Percentiles rank a stretch among this genome's conserved stretches.
phyloP scores from a whole-genome alignment of 1,140 invertebrate species.

The Aphis gossypii region DNA sequence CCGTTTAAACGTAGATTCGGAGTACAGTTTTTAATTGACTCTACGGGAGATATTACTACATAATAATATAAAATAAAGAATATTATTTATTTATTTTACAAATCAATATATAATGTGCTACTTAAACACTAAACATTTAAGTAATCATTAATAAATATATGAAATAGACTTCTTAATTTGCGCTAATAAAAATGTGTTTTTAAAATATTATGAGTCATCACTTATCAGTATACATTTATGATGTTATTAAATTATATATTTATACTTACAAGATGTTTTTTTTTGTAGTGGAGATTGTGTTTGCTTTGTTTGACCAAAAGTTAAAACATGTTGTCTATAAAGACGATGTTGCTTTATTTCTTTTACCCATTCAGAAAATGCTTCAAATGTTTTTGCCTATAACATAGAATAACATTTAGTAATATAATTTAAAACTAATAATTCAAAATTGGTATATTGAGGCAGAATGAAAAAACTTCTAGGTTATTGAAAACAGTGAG shows the following conservation, averaged over 20 bases:
- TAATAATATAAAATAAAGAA: background rate
- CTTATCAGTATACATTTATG: background rate
- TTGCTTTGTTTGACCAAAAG: slow-evolving; percentile 67
- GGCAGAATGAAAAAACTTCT: background rate
- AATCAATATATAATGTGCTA: background rate
- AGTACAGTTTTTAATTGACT: slow-evolving; percentile 57
- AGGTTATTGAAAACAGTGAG: background rate
- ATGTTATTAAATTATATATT: background rate
- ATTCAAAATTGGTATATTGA: background rate
- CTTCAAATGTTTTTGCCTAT: slow-evolving; percentile 75
- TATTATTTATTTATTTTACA: background rate
- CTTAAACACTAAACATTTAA: background rate
- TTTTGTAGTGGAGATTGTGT: slow-evolving; percentile 46
- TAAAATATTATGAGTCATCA: background rate
- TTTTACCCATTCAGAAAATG: slow-evolving; percentile 78
- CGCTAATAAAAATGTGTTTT: background rate
- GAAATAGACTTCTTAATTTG: background rate
- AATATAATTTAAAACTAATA: background rate
- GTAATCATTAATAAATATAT: background rate
- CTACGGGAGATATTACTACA: slow-evolving; percentile 46
- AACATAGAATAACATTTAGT: slow-evolving; percentile 58
- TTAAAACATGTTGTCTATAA: slow-evolving; percentile 79
- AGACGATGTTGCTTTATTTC: slow-evolving; percentile 80
- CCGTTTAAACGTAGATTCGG: slow-evolving; percentile 59
- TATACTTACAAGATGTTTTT: slow-evolving; percentile 56